Evolutionary conservation across 2,797 vertebrate species (phyloP), one percentile per base, ranked within the genome.

Genomic region (Danio aesculapii): DNA sequence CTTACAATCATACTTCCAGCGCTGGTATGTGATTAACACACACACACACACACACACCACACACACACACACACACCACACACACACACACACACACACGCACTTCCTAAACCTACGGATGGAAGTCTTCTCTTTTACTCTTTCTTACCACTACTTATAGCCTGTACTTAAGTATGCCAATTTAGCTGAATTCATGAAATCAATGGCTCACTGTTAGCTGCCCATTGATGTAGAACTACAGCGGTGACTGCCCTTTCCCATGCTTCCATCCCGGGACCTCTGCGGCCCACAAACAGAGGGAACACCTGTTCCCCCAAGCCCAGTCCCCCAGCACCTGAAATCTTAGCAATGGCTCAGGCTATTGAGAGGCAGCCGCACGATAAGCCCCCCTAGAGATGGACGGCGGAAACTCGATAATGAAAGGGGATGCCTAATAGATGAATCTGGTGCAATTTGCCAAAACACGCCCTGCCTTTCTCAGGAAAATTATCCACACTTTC

Each of bases 201-300:
- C 95, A 96, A 96, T 96, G 96, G 96, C 96, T 94, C 96, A 95
- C 96, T 98, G 97, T 99, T 98, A 96, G 95, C 95, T 96, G 96
- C 96, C 94, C 95, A 95, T 96, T 98, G 97, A 96, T 96, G 97
- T 98, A 98, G 97, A 98, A 99, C 97, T 96, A 93, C 19, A 87
- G 92, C 91, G 92, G 95, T 92, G 94, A 92, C 90, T 97, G 97
- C 96, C 96, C 97, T 99, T 99, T 99, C 98, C 97, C 98, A 99
- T 95, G 98, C 96, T 97, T 97, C 96, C 93, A 92, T 90, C 87
- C 84, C 92, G 87, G 90, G 95, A 96, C 96, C 96, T 94, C 92
- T 93, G 93, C 95, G 91, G 89, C 94, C 92, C 91, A 92, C 90
- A 94, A 95, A 99, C 97, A 99, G 97, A 96, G 93, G 95, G 93